These are phyloP conservation scores for Spinibarbus caldwelli DNA, from an alignment of 2,797 vertebrate species.

Conservation along the genomic window DNA sequence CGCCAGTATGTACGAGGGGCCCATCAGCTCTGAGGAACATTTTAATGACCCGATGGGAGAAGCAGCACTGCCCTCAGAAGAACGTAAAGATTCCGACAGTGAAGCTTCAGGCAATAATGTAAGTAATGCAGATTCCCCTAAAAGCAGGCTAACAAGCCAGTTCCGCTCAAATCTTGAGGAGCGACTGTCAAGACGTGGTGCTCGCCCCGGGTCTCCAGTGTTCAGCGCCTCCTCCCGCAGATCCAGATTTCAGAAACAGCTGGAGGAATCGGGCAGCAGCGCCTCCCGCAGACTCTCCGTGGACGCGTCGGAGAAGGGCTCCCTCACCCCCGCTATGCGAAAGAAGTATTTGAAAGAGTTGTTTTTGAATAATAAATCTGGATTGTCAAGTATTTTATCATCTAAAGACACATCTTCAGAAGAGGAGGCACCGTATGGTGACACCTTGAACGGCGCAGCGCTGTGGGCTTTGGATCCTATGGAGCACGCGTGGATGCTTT, in stretches of 20 bases:
- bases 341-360: conserved; percentile 76
- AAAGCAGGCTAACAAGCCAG: conserved; percentile 38
- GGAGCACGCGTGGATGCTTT: conserved; percentile 94
- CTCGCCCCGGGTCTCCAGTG: conserved; percentile 64
- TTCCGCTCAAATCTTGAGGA: conserved; percentile 56
- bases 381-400: conserved; percentile 68
- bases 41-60: conserved; percentile 29
- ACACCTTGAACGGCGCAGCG: conserved; percentile 9
- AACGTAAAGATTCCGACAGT: conserved; percentile 31
- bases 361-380: conserved; percentile 65
- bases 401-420: conserved; percentile 43
- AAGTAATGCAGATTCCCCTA: conserved; percentile 53
- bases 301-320: conserved; percentile 65
- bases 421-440: conserved; percentile 10
- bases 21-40: conserved; percentile 35
- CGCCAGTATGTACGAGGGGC: conserved; percentile 64
- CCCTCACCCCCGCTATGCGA: conserved; percentile 74
- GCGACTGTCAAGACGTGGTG: conserved; percentile 65
- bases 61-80: conserved; percentile 20
- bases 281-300: background rate
- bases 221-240: conserved; percentile 67
- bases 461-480: conserved; percentile 83
- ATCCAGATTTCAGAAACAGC: conserved; percentile 72
- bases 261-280: conserved; percentile 59
- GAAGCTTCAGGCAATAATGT: conserved; percentile 54